Conservation (phyloP, 2,797 vertebrate genomes). For the Pantherophis vulpinus region DNA sequence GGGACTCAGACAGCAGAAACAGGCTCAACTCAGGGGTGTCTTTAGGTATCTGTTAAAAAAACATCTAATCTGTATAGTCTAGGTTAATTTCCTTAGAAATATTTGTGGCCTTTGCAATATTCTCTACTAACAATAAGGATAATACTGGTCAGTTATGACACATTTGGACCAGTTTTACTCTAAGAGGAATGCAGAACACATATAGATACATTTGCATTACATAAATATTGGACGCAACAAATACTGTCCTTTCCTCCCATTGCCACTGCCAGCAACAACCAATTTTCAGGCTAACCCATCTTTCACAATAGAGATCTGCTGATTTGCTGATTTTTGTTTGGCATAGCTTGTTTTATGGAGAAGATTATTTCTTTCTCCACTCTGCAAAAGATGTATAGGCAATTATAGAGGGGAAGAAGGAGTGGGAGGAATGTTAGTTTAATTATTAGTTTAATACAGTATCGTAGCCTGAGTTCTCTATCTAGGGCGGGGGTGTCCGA, state of each 20-base stretch:
- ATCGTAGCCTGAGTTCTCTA: not conserved
- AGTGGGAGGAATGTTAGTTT: not conserved
- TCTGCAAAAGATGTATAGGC: not conserved
- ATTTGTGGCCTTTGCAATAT: not conserved
- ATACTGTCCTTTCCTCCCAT: not conserved
- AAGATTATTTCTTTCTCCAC: not conserved
- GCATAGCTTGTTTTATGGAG: not conserved
- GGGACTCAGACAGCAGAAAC: not conserved
- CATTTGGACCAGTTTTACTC: not conserved
- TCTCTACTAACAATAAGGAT: not conserved
- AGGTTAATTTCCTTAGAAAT: not conserved
- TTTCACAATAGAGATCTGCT: not conserved
- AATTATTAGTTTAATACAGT: not conserved
- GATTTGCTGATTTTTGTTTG: not conserved
- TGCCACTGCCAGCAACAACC: not conserved
- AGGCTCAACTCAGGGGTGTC: not conserved
- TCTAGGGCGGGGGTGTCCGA: not conserved
- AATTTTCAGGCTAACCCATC: not conserved
- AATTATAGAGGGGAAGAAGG: not conserved
- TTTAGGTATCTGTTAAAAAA: not conserved
- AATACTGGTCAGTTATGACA: not conserved
- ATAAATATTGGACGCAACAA: not conserved
- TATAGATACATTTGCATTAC: not conserved
- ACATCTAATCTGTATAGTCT: not conserved
- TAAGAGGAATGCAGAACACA: not conserved